These are phyloP conservation scores for Carassius auratus DNA, from an alignment of 2,113 vertebrate genomes.

Conservation along the genomic window DNA sequence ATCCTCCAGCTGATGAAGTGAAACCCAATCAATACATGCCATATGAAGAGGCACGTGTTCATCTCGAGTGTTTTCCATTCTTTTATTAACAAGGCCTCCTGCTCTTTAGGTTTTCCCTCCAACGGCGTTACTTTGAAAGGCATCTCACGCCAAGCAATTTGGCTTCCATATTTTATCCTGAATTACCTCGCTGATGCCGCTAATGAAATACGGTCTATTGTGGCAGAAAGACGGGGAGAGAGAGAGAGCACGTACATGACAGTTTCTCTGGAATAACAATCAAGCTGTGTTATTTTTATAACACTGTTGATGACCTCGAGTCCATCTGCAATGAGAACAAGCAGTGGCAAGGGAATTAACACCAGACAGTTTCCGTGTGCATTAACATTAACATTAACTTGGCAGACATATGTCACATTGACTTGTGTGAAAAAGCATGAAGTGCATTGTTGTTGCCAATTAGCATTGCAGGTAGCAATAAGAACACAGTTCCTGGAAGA, in stretches of 20 bases:
- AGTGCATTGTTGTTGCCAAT: background rate
- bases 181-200: slow-evolving; percentile 66
- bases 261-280: slow-evolving; percentile 62
- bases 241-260: slow-evolving; percentile 7
- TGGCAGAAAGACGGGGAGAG: background rate
- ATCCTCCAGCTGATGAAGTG: slow-evolving; percentile 27
- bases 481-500: background rate
- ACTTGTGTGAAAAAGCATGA: background rate
- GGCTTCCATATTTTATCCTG: slow-evolving; percentile 64
- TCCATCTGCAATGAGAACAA: slow-evolving; percentile 33
- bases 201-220: slow-evolving; percentile 64
- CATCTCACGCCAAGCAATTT: slow-evolving; percentile 63
- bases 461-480: slow-evolving; percentile 15
- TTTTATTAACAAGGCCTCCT: slow-evolving; percentile 49
- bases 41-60: slow-evolving; percentile 40
- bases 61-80: slow-evolving; percentile 48
- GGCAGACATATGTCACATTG: background rate
- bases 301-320: slow-evolving; percentile 59
- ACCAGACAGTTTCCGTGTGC: slow-evolving; percentile 2
- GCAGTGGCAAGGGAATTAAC: slow-evolving; percentile 14
- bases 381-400: slow-evolving; percentile 22
- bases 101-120: slow-evolving; percentile 43
- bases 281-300: slow-evolving; percentile 47
- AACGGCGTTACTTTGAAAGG: slow-evolving; percentile 55
- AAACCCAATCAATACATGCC: slow-evolving; percentile 38